Evolutionary conservation across 2,113 vertebrate species (phyloP).

Genomic region (Prionailurus bengalensis): DNA sequence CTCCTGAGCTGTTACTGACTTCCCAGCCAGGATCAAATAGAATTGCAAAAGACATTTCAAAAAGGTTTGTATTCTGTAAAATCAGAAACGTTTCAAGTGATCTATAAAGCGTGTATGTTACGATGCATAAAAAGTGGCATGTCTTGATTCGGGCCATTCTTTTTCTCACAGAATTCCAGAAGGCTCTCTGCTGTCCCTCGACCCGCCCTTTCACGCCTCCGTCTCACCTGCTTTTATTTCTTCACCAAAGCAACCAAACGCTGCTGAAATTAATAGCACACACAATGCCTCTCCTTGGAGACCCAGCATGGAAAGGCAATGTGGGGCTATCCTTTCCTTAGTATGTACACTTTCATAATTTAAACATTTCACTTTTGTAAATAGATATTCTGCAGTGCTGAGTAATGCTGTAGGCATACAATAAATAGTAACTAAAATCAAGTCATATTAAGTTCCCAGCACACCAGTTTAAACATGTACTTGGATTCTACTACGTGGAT

Average conservation of each 20-base stretch:
- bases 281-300: not conserved
- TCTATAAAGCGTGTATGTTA: not conserved
- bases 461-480: constrained; percentile 43
- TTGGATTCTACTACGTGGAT: not conserved
- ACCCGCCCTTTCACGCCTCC: not conserved
- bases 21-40: not conserved
- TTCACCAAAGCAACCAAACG: constrained; percentile 26
- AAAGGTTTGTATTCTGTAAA: constrained; percentile 16
- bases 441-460: constrained; percentile 23
- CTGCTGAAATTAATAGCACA: not conserved
- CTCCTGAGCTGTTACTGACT: not conserved
- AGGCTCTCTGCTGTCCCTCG: not conserved
- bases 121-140: not conserved
- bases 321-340: not conserved
- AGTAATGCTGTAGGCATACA: constrained; percentile 56
- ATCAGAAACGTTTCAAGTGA: not conserved
- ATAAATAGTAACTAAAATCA: constrained; percentile 57
- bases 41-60: not conserved
- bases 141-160: not conserved
- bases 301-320: not conserved
- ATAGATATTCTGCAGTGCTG: not conserved
- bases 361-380: constrained; percentile 56
- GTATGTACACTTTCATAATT: not conserved
- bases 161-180: not conserved
- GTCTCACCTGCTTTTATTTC: not conserved